These are phyloP conservation scores for Hippopotamyrus pictus DNA, from an alignment of 2,797 vertebrate genomes.

Conservation along the genomic window DNA sequence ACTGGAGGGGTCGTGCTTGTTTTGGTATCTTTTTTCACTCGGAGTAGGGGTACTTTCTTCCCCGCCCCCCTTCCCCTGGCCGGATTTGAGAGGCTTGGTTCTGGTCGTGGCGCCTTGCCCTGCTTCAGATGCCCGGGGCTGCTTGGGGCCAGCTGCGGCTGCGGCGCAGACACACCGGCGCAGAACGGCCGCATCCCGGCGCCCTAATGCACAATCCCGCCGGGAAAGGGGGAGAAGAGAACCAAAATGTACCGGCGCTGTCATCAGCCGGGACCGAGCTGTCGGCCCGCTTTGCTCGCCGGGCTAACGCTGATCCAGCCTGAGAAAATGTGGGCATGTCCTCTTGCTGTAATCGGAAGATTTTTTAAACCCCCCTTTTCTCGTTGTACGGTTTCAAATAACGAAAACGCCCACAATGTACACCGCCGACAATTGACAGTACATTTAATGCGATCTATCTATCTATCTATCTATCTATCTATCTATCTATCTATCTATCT, in stretches of 20 bases:
- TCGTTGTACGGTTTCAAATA: background rate
- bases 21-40: background rate
- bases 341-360: background rate
- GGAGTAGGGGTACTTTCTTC: background rate
- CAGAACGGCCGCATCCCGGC: conserved; percentile 28
- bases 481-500: conserved; percentile 2
- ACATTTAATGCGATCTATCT: background rate
- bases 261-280: background rate
- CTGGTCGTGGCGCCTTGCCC: conserved; percentile 28
- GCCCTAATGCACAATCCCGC: conserved; percentile 19
- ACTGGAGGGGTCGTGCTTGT: conserved; percentile 6
- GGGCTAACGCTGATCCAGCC: background rate
- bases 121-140: conserved; percentile 43
- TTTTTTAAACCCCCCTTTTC: background rate
- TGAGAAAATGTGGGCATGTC: background rate
- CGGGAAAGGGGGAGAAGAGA: conserved; percentile 21
- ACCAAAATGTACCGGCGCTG: conserved; percentile 3
- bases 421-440: background rate
- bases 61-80: background rate
- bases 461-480: background rate
- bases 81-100: background rate
- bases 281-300: conserved; percentile 13
- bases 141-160: conserved; percentile 29
- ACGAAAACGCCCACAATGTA: conserved; percentile 22
- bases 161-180: conserved; percentile 38